phyloP scores from a whole-genome alignment of 2,888 invertebrate species.

The Leptopilina syphax region DNA sequence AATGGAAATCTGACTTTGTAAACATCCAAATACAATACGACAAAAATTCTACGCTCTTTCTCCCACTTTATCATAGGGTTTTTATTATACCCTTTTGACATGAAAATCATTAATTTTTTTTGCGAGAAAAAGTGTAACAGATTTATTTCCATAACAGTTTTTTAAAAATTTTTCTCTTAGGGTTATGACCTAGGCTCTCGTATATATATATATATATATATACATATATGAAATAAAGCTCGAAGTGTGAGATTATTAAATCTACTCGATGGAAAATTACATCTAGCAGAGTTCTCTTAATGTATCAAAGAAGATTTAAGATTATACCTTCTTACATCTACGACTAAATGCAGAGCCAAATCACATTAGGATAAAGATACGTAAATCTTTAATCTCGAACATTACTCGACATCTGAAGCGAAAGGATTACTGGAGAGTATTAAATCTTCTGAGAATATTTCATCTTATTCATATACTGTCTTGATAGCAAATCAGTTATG shows the following conservation, averaged over 20 bases:
- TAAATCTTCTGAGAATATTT: conserved; percentile 30
- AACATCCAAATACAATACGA: conserved; percentile 13
- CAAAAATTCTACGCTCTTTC: background rate
- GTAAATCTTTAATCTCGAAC: background rate
- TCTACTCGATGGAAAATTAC: background rate
- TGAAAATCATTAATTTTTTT: background rate
- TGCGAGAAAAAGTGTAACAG: no score
- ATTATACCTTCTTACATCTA: conserved; percentile 13
- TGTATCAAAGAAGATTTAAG: conserved; percentile 4
- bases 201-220: no score
- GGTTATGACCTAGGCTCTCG: no score
- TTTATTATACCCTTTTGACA: background rate
- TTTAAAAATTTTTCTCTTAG: no score
- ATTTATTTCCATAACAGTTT: no score
- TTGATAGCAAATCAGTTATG: no score
- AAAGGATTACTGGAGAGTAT: conserved; percentile 9
- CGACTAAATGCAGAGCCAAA: conserved; percentile 12
- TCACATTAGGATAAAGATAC: background rate
- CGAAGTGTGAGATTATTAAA: background rate
- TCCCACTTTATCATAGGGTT: background rate
- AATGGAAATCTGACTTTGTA: conserved; percentile 10
- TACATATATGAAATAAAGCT: background rate
- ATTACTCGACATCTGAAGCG: background rate
- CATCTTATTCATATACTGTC: background rate
- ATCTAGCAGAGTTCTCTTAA: conserved; percentile 2